Evolutionary conservation across 2,888 invertebrate species (phyloP), one percentile per base, ranked within the genome.

Genomic region (Nomada ferruginata): DNA sequence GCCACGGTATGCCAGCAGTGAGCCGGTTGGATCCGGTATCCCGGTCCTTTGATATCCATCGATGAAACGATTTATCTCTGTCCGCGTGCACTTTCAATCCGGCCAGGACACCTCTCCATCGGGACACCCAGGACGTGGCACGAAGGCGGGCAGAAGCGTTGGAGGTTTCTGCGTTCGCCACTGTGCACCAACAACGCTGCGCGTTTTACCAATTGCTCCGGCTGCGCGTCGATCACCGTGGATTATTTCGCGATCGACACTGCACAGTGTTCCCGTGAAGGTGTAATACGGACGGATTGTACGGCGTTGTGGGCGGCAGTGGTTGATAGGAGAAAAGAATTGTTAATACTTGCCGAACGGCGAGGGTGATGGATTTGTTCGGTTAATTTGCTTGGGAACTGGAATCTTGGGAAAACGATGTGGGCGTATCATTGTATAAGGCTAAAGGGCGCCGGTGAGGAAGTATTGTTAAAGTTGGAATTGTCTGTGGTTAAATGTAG

Each of bases 41-140:
- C 87, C 82, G 82, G 83, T 84, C 85, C 88, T 88, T 89, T 89
- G 88, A 88, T 89, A 89, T 87, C 89, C 87, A 89, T 88, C 89
- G 88, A 88, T 88, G 88, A 88, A 88, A 88, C 88, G 88, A 88
- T 88, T 88, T 89, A 88, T 88, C 88, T 89, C 89, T 87, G 88
- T 89, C 88, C 89, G 87, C 85, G 85, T 79, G 87, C 84, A 89
- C 88, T 88, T 88, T 89, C 88, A 89, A 88, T 88, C 85, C 85
- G 87, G 78, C 82, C 85, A 79, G 87, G 87, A 88, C 88, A 88
- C 88, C 89, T 88, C 87, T 84, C 89, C 85, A 84, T 88, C 87
- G 89, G 87, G 89, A 87, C 82, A 85, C 82, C 89, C 87, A 85
- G 87, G 83, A 87, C 66, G 87, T 83, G 86, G 78, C 82, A 83